Base-by-base conservation (phyloP, 2,888 invertebrate species). In the Apeira syringaria region DNA sequence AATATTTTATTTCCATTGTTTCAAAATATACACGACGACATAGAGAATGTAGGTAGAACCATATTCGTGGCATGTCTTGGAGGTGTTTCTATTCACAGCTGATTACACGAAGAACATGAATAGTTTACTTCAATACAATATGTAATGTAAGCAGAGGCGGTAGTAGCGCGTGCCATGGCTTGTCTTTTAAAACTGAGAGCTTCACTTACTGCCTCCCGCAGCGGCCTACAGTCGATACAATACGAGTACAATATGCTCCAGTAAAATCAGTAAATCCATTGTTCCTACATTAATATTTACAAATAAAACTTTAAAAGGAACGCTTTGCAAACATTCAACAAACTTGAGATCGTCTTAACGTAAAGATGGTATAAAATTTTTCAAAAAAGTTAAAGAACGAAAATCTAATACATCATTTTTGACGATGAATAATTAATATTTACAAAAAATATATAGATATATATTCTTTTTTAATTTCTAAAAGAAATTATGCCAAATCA, bases 221-320 rank as follows among this genome's bases (percentile, higher is more conserved):
- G n/a, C n/a, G n/a, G n/a, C n/a, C n/a, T n/a, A n/a, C n/a, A n/a
- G n/a, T n/a, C n/a, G n/a, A n/a, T n/a, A n/a, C 38, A 56, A 41
- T 45, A 74, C 76, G 71, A 74, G 54, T 72, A 77, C 74, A 68
- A 72, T 75, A 79, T 59, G 65, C 70, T 73, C 69, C 71, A 80
- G 80, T 80, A 80, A 70, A 78, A 82, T 82, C 81, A 84, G 80
- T 86, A 80, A 85, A 83, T 85, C 85, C 85, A 87, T 74, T 78
- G 85, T 83, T 71, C 84, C 81, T 87, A 88, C 74, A 75, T 82
- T 80, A 56, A 85, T 87, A 89, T 88, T 85, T 89, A 89, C 88
- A 89, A 86, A 87, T 88, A 87, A 89, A 89, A 86, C 87, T 87
- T 88, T 88, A 83, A 86, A 86, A 87, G 87, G 88, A 89, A 88